A percentile compares a stretch with the other conserved stretches of the same genome.
These are phyloP conservation scores for Monoplex corrugatus DNA, from an alignment of 2,888 invertebrate species.

Conservation along the genomic window DNA sequence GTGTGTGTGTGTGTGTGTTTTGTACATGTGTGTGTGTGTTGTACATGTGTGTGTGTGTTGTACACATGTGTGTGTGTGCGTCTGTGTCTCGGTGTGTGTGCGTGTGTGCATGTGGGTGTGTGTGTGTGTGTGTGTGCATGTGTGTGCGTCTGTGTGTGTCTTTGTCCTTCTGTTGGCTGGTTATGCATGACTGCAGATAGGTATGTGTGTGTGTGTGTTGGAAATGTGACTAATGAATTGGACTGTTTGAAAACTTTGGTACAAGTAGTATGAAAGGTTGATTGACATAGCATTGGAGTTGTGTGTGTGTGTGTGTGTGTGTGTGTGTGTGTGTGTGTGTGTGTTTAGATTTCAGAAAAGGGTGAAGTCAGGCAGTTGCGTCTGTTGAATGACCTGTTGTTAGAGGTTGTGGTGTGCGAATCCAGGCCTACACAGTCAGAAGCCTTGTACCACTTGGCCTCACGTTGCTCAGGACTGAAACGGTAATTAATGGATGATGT, in stretches of 20 bases:
- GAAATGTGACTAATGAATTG: no score
- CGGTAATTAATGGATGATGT: no score
- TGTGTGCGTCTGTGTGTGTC: neutral
- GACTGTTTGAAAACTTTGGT: no score
- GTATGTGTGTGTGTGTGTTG: neutral
- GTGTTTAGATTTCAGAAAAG: neutral
- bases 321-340: neutral
- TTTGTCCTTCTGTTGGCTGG: neutral
- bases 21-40: neutral
- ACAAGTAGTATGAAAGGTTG: no score
- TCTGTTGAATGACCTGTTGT: neutral
- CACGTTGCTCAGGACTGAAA: constrained; percentile 42
- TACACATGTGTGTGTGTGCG: neutral
- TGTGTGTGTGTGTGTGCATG: neutral
- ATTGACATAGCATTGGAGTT: no score
- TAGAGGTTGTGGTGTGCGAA: neutral
- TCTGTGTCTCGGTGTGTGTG: neutral
- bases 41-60: neutral
- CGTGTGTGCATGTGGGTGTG: neutral
- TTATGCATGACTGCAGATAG: neutral
- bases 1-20: neutral
- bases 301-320: neutral
- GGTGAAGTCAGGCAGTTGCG: neutral
- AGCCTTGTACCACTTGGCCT: constrained; percentile 49
- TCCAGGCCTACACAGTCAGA: constrained; percentile 4